Conservation (phyloP, 2,113 vertebrate genomes). For the Quiscalus mexicanus region DNA sequence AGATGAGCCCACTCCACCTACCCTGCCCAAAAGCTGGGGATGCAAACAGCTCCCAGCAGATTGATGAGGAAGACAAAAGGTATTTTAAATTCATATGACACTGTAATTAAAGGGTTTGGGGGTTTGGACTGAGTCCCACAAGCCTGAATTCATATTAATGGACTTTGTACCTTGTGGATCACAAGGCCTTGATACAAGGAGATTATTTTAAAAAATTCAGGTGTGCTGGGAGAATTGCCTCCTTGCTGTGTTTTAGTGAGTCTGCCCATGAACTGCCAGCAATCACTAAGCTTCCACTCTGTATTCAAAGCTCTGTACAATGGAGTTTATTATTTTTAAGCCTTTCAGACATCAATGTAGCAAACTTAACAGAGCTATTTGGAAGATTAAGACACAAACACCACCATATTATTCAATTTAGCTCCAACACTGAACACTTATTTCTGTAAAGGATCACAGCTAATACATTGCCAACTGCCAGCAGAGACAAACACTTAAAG, state of each 20-base stretch:
- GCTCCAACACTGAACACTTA: not conserved
- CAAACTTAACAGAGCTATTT: conserved; percentile 24
- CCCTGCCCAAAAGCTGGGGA: not conserved
- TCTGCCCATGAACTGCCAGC: not conserved
- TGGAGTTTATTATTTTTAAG: conserved; percentile 61
- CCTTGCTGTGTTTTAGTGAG: not conserved
- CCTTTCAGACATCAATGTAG: conserved; percentile 19
- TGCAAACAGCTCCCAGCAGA: not conserved
- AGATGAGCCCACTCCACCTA: not conserved
- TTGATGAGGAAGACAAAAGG: not conserved
- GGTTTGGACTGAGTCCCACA: not conserved
- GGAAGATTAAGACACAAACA: conserved; percentile 49
- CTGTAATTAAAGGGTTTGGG: not conserved
- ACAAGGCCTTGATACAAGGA: not conserved
- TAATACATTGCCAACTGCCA: conserved; percentile 8
- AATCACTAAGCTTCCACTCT: conserved; percentile 14
- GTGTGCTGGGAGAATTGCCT: conserved; percentile 16
- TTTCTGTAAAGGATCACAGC: conserved; percentile 18
- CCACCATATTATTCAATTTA: conserved; percentile 63
- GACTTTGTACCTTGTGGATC: not conserved
- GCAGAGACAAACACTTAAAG: conserved; percentile 14
- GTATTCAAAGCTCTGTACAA: conserved; percentile 43
- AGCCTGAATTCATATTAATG: not conserved
- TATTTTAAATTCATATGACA: not conserved
- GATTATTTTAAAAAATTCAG: not conserved